These are phyloP conservation scores for Eustalomyia histrio DNA, from an alignment of 2,888 invertebrate species.

Conservation along the genomic window DNA sequence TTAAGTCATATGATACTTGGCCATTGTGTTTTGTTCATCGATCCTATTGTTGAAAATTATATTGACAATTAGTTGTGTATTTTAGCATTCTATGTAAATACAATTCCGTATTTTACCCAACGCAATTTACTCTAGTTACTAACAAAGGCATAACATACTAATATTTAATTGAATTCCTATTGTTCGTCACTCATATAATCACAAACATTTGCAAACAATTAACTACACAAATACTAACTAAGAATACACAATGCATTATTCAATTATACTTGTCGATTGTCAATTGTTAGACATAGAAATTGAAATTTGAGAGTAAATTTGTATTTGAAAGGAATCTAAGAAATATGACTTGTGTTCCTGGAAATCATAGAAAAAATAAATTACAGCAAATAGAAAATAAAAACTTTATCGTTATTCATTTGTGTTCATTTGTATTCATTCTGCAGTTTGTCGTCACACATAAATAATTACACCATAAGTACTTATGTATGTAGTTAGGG, in stretches of 20 bases:
- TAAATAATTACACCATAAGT: background rate
- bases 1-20: too few relatives aligned
- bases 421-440: background rate
- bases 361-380: background rate
- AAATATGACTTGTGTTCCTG: background rate
- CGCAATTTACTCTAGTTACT: background rate
- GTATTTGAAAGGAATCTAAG: background rate
- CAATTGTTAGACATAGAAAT: slow-evolving; percentile 2
- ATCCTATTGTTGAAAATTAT: background rate
- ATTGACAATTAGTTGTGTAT: background rate
- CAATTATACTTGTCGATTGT: slow-evolving; percentile 10
- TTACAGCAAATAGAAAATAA: background rate
- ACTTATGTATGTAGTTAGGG: background rate
- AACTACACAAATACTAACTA: too few relatives aligned
- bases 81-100: background rate
- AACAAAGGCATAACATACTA: background rate
- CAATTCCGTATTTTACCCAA: background rate
- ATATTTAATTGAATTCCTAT: slow-evolving; percentile 38
- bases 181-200: slow-evolving; percentile 15
- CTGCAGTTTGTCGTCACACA: background rate
- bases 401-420: background rate
- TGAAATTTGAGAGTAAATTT: background rate
- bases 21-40: too few relatives aligned
- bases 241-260: background rate
- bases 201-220: slow-evolving; percentile 12